phyloP scores from a whole-genome alignment of 2,888 invertebrate genomes.

The Pachymerium ferrugineum region DNA sequence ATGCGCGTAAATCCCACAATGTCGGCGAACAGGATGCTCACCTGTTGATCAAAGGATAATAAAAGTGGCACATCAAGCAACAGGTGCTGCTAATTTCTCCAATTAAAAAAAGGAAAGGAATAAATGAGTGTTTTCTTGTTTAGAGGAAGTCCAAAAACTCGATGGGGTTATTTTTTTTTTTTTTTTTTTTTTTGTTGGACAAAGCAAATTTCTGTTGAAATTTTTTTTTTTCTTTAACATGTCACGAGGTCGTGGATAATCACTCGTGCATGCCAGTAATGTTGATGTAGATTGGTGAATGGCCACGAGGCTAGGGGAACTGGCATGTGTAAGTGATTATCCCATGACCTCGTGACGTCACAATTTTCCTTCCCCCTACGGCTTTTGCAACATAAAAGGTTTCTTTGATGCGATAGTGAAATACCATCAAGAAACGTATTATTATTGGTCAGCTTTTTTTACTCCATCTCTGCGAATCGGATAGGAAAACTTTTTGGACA shows the following conservation, averaged over 20 bases:
- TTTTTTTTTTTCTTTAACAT: not conserved
- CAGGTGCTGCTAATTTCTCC: too few relatives aligned
- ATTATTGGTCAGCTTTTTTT: too few relatives aligned
- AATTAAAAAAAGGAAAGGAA: too few relatives aligned
- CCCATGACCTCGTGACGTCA: not conserved
- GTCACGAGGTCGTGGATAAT: constrained; percentile 1
- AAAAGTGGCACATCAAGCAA: not conserved
- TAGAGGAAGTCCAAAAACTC: too few relatives aligned
- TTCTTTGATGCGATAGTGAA: too few relatives aligned
- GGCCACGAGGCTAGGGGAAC: not conserved
- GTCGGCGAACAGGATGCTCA: constrained; percentile 94
- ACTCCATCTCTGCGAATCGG: too few relatives aligned
- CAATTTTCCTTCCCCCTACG: not conserved
- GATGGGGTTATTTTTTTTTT: too few relatives aligned
- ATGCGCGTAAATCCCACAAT: constrained; percentile 97
- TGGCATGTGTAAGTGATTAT: not conserved
- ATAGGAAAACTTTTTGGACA: too few relatives aligned
- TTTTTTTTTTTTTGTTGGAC: too few relatives aligned
- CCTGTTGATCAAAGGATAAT: constrained; percentile 5
- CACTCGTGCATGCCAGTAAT: not conserved
- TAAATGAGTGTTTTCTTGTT: too few relatives aligned
- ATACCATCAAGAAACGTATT: too few relatives aligned
- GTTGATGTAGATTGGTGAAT: not conserved
- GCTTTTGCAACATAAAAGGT: not conserved
- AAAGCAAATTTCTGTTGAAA: not conserved